These are phyloP conservation scores for Heliconius hewitsoni DNA, from an alignment of 1,140 invertebrate species.

Conservation along the genomic window DNA sequence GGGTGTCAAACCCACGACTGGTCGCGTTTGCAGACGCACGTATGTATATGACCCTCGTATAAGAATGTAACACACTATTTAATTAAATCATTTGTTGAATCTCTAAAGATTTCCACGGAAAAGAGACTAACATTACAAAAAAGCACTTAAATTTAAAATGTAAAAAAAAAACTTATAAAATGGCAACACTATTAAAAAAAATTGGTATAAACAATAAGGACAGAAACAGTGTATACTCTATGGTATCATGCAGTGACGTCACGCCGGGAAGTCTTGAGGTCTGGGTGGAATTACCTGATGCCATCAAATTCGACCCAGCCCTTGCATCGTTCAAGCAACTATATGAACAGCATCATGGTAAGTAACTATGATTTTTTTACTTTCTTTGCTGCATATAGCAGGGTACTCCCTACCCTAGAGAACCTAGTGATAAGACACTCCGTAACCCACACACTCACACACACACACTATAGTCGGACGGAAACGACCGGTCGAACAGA, in stretches of 20 bases:
- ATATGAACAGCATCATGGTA: constrained; percentile 83
- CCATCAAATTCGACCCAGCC: constrained; percentile 84
- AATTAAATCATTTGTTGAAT: no score
- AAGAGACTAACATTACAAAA: neutral
- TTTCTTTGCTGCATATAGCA: no score
- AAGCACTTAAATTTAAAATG: neutral
- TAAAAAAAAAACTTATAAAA: constrained; percentile 30
- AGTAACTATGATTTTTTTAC: constrained; percentile 29
- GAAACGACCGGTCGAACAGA: no score
- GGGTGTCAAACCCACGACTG: no score
- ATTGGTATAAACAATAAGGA: constrained; percentile 40
- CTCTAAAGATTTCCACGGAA: no score
- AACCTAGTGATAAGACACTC: no score
- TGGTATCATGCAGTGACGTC: constrained; percentile 81
- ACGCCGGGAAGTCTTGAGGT: constrained; percentile 84
- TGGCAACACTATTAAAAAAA: constrained; percentile 45
- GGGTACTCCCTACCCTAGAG: no score
- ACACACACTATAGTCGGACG: no score
- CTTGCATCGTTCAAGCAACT: constrained; percentile 83
- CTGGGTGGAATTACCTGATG: constrained; percentile 84
- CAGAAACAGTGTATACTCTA: constrained; percentile 62
- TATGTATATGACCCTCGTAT: no score
- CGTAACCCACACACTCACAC: no score
- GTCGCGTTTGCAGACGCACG: no score
- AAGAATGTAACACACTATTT: no score